Evolutionary conservation across 2,797 vertebrate genomes (phyloP), one percentile per base, ranked within the genome.

Genomic region (Periophthalmus magnuspinnatus): DNA sequence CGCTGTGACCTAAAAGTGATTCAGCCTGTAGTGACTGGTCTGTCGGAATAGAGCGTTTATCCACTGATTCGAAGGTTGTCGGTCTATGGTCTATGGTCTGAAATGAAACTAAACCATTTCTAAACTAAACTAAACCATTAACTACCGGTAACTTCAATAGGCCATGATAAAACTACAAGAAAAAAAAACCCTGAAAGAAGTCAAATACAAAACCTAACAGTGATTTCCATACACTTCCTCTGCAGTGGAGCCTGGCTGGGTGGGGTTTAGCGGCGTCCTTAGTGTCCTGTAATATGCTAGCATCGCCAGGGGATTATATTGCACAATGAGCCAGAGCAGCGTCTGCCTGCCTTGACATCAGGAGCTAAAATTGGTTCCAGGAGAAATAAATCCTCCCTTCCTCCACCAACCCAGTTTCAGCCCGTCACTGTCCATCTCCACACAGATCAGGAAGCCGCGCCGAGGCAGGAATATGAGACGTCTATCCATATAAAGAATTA

Each of bases 301-400:
- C 90, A 87, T 87, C 87, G 70, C 72, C 2, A 57, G 76, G 77
- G 88, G 92, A 93, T 93, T 93, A 91, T 88, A 90, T 91, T 90
- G 89, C 89, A 90, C 89, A 89, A 82, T 87, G 87, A 90, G 83
- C 79, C 87, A 88, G 86, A 88, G 89, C 88, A 88, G 89, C 78
- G 81, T 91, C 90, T 91, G 91, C 86, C 88, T 83, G 86, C 85
- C 82, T 88, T 90, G 86, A 93, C 93, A 92, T 91, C 91, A 93
- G 69, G 2, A 71, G 88, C 89, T 92, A 93, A 91, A 93, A 92
- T 88, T 93, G 90, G 86, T 90, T 82, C 75, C 8, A 55, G 72
- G 81, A 77, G 85, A 90, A 92, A 91, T 88, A 90, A 92, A 93
- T 90, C 90, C 84, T 77, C 75, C 78, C 80, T 80, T 69, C 61